Evolutionary conservation across 1,140 invertebrate genomes (phyloP).

Genomic region (Trichonephila clavata): DNA sequence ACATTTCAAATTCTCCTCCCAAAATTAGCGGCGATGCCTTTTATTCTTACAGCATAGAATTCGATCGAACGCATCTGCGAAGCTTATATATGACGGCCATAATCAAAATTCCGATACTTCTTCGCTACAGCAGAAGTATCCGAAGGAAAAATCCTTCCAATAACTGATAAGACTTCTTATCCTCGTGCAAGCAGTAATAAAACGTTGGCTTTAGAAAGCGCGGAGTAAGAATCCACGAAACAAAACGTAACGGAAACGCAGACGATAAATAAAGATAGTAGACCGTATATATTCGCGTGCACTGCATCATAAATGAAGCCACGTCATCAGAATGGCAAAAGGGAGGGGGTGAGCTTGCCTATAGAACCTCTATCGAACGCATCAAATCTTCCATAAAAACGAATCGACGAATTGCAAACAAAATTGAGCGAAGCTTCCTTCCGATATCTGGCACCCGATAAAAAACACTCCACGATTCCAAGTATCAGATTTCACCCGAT

Average conservation of each 20-base stretch:
- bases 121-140: slow-evolving; percentile 24
- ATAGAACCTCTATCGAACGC: slow-evolving; percentile 51
- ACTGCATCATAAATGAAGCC: slow-evolving; percentile 58
- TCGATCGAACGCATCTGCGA: slow-evolving; percentile 36
- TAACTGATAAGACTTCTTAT: slow-evolving; percentile 70
- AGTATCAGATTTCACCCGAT: slow-evolving; percentile 53
- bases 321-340: slow-evolving; percentile 44
- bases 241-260: slow-evolving; percentile 55
- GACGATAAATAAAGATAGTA: slow-evolving; percentile 69
- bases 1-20: slow-evolving; percentile 23
- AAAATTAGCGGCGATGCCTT: slow-evolving; percentile 40
- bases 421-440: slow-evolving; percentile 28
- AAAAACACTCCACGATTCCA: slow-evolving; percentile 58
- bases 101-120: slow-evolving; percentile 69
- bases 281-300: slow-evolving; percentile 54
- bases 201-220: slow-evolving; percentile 33
- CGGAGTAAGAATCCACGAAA: slow-evolving; percentile 25
- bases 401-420: slow-evolving; percentile 57
- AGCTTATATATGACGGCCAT: slow-evolving; percentile 51
- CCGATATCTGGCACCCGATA: slow-evolving; percentile 70
- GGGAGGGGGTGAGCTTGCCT: neutral
- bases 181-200: slow-evolving; percentile 39
- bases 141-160: slow-evolving; percentile 63
- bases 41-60: neutral
- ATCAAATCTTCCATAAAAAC: slow-evolving; percentile 70